phyloP scores from a whole-genome alignment of 2,888 invertebrate species.

The Chorisops tibialis region DNA sequence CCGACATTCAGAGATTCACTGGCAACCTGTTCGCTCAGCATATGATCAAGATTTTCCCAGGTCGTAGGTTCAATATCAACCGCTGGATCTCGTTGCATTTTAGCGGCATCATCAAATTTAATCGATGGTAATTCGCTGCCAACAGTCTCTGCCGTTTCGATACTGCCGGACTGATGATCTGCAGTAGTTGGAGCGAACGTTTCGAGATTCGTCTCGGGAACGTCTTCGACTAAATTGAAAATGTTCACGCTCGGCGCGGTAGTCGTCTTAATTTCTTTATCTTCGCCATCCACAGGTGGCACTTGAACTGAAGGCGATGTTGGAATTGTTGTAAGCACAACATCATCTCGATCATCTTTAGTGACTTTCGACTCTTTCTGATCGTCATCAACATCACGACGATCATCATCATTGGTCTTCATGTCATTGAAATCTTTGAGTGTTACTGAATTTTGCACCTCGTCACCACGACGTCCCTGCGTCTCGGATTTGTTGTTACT shows the following conservation, averaged over 20 bases:
- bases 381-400: slow-evolving; percentile 9
- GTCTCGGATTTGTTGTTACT: not conserved
- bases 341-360: slow-evolving; percentile 21
- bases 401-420: too few species aligned
- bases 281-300: not conserved
- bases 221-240: slow-evolving; percentile 39
- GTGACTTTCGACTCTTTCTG: too few species aligned
- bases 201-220: slow-evolving; percentile 25
- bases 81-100: not conserved
- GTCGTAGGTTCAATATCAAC: slow-evolving; percentile 35
- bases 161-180: slow-evolving; percentile 17
- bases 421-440: not conserved
- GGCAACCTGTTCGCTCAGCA: slow-evolving; percentile 41
- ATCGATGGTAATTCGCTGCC: not conserved
- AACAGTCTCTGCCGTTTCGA: slow-evolving; percentile 24
- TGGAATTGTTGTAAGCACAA: slow-evolving; percentile 35
- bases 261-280: slow-evolving; percentile 24
- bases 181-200: slow-evolving; percentile 20
- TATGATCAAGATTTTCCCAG: slow-evolving; percentile 48
- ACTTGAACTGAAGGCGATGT: slow-evolving; percentile 35
- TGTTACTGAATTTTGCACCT: not conserved
- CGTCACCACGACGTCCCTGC: not conserved
- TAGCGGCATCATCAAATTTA: slow-evolving; percentile 4
- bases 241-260: slow-evolving; percentile 39
- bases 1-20: slow-evolving; percentile 34